Evolutionary conservation across 2,113 vertebrate species (phyloP).

Genomic region (Callochromis pleurospilus): DNA sequence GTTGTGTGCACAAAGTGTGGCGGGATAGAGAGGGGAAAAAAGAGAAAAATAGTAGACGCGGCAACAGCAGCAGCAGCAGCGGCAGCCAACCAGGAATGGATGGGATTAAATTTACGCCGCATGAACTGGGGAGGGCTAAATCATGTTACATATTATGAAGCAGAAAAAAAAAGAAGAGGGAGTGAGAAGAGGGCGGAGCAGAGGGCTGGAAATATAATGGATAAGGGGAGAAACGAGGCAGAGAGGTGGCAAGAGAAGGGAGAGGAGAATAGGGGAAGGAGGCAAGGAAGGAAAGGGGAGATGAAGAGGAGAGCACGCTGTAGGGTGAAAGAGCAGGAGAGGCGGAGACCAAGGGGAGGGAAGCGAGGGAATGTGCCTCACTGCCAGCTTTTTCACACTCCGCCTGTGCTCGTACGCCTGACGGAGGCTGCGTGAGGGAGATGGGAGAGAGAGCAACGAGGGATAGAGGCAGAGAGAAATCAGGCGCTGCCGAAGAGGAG

Average conservation of each 20-base stretch:
- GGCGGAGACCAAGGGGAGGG: conserved; percentile 16
- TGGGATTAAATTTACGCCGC: conserved; percentile 65
- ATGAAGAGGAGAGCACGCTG: conserved; percentile 3
- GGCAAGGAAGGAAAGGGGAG: not conserved
- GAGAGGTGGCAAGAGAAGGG: conserved; percentile 2
- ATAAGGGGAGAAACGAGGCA: conserved; percentile 51
- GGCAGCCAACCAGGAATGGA: conserved; percentile 47
- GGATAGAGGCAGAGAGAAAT: not conserved
- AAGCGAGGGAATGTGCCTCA: conserved; percentile 33
- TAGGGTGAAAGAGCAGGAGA: conserved; percentile 27
- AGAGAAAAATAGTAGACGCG: conserved; percentile 29
- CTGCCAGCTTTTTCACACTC: conserved; percentile 54
- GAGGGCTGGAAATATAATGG: conserved; percentile 54
- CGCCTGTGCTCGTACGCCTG: conserved; percentile 17
- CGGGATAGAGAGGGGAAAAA: not conserved
- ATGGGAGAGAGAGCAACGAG: not conserved
- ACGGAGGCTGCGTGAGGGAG: not conserved
- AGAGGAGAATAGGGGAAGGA: not conserved
- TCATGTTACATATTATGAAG: conserved; percentile 68
- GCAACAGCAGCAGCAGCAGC: conserved; percentile 28
- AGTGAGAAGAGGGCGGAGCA: conserved; percentile 14
- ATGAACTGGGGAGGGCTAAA: conserved; percentile 64
- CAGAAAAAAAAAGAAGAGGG: conserved; percentile 11
- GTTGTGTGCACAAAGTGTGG: conserved; percentile 31
- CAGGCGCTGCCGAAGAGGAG: not conserved